Percentiles rank a stretch among this genome's conserved stretches.
Evolutionary conservation across 2,797 vertebrate genomes (phyloP).

Genomic region (Lutjanus argentimaculatus): DNA sequence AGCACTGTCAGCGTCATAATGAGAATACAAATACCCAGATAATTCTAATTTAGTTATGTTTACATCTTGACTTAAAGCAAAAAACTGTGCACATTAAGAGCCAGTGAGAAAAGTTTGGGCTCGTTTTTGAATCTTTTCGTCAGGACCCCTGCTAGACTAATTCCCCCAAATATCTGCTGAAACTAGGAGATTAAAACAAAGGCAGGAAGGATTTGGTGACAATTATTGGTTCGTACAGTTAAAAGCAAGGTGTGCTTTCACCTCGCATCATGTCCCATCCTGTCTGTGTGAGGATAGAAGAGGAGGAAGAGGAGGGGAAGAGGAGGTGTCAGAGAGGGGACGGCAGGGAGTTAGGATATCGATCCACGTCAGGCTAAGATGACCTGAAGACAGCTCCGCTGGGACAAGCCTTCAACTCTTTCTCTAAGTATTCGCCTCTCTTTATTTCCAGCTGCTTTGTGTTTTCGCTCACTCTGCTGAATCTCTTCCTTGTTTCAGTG

Average conservation of each 20-base stretch:
- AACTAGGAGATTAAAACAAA: constrained; percentile 25
- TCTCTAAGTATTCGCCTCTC: constrained; percentile 24
- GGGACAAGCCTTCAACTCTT: constrained; percentile 40
- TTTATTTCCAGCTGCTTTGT: constrained; percentile 14
- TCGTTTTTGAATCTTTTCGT: background rate
- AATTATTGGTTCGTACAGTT: constrained; percentile 14
- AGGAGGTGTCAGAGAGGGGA: constrained; percentile 43
- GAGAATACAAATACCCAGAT: too few relatives aligned
- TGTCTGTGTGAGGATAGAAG: constrained; percentile 19
- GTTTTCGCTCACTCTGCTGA: background rate
- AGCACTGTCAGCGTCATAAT: too few relatives aligned
- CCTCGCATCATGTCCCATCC: constrained; percentile 14
- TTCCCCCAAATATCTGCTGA: constrained; percentile 8
- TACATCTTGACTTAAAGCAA: too few relatives aligned
- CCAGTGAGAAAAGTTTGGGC: background rate
- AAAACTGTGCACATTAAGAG: background rate
- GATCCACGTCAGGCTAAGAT: constrained; percentile 57
- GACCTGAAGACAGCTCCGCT: constrained; percentile 42
- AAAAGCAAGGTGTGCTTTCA: constrained; percentile 27
- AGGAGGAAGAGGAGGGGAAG: constrained; percentile 11
- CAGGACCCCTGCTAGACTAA: background rate
- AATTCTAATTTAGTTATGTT: background rate
- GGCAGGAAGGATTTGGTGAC: constrained; percentile 31
- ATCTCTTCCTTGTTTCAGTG: background rate
- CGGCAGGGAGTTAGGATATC: constrained; percentile 53